phyloP scores from a whole-genome alignment of 2,113 vertebrate species.

The Megatriorchis doriae region DNA sequence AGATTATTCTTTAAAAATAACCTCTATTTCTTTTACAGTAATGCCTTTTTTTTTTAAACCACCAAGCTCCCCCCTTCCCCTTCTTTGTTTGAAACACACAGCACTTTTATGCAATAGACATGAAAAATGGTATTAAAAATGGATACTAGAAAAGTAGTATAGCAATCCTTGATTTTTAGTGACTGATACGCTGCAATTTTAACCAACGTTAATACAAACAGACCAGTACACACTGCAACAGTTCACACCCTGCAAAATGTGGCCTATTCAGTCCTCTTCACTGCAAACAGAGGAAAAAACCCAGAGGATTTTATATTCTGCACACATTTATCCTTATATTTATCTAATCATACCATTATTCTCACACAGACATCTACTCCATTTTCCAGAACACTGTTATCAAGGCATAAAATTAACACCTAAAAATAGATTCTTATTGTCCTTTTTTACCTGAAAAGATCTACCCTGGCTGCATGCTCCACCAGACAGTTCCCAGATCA shows the following conservation, averaged over 20 bases:
- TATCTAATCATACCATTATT: background rate
- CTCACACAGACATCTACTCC: constrained; percentile 53
- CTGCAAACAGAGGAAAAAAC: constrained; percentile 43
- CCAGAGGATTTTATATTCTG: constrained; percentile 47
- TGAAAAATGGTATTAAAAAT: constrained; percentile 52
- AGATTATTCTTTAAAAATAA: constrained; percentile 11
- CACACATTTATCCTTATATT: constrained; percentile 12
- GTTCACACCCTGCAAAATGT: constrained; percentile 80
- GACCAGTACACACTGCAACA: constrained; percentile 60
- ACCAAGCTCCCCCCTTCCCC: constrained; percentile 56
- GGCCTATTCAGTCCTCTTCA: constrained; percentile 72
- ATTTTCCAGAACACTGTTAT: constrained; percentile 41
- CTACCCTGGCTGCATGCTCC: constrained; percentile 33
- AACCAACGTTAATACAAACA: constrained; percentile 40
- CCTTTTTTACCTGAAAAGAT: constrained; percentile 59
- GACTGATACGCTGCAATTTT: constrained; percentile 28
- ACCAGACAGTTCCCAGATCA: constrained; percentile 15
- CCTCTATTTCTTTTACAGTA: constrained; percentile 13
- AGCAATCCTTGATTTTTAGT: constrained; percentile 28
- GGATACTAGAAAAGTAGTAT: background rate
- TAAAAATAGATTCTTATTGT: constrained; percentile 69
- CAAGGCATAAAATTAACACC: constrained; percentile 38
- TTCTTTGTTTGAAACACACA: constrained; percentile 76
- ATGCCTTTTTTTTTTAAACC: background rate
- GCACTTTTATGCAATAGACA: constrained; percentile 26